Evolutionary conservation across 2,888 invertebrate species (phyloP), one percentile per base, ranked within the genome.

Genomic region (Agrypnus murinus): DNA sequence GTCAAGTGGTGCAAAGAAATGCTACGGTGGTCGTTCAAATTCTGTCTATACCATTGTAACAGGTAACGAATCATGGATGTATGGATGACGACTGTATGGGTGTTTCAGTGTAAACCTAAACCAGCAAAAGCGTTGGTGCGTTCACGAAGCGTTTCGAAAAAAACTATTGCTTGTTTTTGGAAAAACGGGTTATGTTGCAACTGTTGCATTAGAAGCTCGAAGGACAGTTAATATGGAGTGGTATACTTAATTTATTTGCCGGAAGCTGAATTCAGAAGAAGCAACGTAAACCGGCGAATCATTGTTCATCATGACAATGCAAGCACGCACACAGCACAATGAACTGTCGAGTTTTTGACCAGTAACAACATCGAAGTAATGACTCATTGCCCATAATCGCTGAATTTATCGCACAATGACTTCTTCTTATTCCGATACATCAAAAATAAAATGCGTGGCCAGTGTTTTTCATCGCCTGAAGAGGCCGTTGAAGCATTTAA

Each of bases 391-490:
- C 38, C 25, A 5, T 25, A 25, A 3, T 25, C 5, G 25, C 43
- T 14, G 43, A 43, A 38, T 2, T 38, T 25, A 25, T 25, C 25
- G 25, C 15, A n/a, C 15, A 45, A 45, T 45, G 5, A 45, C 45
- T 45, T 45, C 45, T 45, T 45, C 45, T 45, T 45, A 5, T 45
- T 45, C 5, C 45, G 0, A 9, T 2, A 45, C 0, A 45, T 45
- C 2, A 45, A 45, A 15, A 15, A 2, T 12, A 9, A 43, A 5
- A 48, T 48, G 48, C 48, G 48, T 10, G 25, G 48, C 25, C 4
- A 48, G 17, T 19, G 48, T n/a, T 48, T 48, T 17, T 25, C 48
- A 48, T 48, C 48, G 25, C 48, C 48, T 48, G 48, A 48, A 48
- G 48, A 48, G 45, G n/a, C 45, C 14, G 45, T 45, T 45, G 45